Percentiles rank a stretch among this genome's conserved stretches.
phyloP scores from a whole-genome alignment of 2,113 vertebrate genomes.

The Cranoglanis bouderius region DNA sequence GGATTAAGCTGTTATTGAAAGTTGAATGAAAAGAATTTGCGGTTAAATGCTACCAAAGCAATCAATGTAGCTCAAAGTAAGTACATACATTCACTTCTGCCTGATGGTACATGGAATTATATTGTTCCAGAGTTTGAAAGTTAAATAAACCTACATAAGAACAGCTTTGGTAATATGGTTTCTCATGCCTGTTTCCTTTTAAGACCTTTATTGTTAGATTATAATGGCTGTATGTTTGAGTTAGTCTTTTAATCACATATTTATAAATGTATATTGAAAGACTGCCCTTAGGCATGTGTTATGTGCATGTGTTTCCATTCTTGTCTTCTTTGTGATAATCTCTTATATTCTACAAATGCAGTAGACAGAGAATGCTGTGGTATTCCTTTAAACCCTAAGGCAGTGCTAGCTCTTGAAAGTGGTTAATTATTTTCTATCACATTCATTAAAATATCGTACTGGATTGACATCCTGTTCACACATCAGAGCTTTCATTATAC shows the following conservation, averaged over 20 bases:
- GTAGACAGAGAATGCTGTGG: background rate
- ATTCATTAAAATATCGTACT: background rate
- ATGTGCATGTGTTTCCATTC: background rate
- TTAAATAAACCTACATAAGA: background rate
- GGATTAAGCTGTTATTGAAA: background rate
- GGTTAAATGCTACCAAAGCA: background rate
- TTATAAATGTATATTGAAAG: background rate
- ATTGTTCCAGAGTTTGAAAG: background rate
- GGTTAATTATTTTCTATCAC: background rate
- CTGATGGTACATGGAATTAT: background rate
- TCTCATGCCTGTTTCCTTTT: background rate
- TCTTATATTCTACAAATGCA: background rate
- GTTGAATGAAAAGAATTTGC: background rate
- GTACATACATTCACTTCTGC: background rate
- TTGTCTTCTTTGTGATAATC: background rate
- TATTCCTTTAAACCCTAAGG: background rate
- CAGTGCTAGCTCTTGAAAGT: background rate
- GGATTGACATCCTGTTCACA: constrained; percentile 23
- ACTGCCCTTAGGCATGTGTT: background rate
- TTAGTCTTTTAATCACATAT: background rate
- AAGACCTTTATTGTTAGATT: background rate
- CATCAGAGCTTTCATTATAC: constrained; percentile 19
- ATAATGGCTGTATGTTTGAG: background rate
- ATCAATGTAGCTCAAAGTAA: background rate
- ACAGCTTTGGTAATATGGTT: background rate